A percentile compares a stretch with the other conserved stretches of the same genome.
These are phyloP conservation scores for Holacanthus passer DNA, from an alignment of 2,113 vertebrate species.

Conservation along the genomic window DNA sequence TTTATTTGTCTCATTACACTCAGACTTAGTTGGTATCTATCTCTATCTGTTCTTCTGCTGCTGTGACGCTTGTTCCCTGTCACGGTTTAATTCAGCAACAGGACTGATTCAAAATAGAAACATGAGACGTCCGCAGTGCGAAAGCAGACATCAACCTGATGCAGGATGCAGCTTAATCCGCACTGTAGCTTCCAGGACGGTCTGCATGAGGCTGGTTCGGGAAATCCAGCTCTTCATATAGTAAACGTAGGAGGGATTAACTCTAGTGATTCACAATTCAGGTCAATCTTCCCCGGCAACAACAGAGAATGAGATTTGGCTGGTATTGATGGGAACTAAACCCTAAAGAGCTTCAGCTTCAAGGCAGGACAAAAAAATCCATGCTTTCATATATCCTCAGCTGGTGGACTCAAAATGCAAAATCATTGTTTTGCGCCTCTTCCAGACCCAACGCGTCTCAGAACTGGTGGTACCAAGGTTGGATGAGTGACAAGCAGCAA, in stretches of 20 bases:
- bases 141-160: slow-evolving; percentile 21
- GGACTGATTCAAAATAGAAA: slow-evolving; percentile 16
- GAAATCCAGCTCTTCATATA: slow-evolving; percentile 64
- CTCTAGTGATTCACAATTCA: slow-evolving; percentile 77
- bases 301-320: slow-evolving; percentile 67
- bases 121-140: slow-evolving; percentile 4
- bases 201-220: slow-evolving; percentile 39
- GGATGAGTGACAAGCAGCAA: slow-evolving; percentile 53
- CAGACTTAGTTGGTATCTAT: not conserved
- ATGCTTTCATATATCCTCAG: slow-evolving; percentile 20
- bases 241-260: slow-evolving; percentile 80
- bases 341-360: slow-evolving; percentile 64
- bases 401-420: slow-evolving; percentile 36
- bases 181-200: slow-evolving; percentile 47
- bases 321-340: slow-evolving; percentile 74
- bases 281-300: slow-evolving; percentile 77
- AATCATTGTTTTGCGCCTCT: slow-evolving; percentile 49
- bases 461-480: slow-evolving; percentile 38
- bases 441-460: slow-evolving; percentile 5
- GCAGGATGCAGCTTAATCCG: slow-evolving; percentile 63
- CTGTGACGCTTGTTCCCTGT: not conserved
- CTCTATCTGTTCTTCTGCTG: not conserved
- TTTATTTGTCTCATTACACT: not conserved
- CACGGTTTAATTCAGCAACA: not conserved
- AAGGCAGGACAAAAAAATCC: slow-evolving; percentile 29